Evolutionary conservation across 2,888 invertebrate genomes (phyloP).

Genomic region (Trachelus tabidus): DNA sequence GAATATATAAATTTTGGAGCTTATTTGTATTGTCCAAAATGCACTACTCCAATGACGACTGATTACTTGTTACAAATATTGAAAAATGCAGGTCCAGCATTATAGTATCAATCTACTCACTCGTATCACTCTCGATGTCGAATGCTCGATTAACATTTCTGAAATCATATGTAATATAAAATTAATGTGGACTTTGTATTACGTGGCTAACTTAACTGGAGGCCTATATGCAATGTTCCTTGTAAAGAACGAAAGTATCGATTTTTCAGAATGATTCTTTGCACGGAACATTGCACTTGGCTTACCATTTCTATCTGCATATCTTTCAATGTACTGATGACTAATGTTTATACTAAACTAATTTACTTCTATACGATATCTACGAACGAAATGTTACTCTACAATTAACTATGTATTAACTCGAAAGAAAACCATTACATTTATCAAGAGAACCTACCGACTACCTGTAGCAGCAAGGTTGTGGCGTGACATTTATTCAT

Average conservation of each 20-base stretch:
- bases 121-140: neutral
- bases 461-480: constrained; percentile 7
- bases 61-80: constrained; percentile 12
- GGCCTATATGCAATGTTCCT: neutral
- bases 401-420: constrained; percentile 35
- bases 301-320: constrained; percentile 57
- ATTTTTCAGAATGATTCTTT: neutral
- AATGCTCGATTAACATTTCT: constrained; percentile 9
- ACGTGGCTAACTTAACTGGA: constrained; percentile 34
- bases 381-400: constrained; percentile 41
- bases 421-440: constrained; percentile 34
- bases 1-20: neutral
- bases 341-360: constrained; percentile 61
- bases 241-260: neutral
- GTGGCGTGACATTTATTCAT: constrained; percentile 5
- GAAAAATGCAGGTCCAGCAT: neutral
- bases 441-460: constrained; percentile 22
- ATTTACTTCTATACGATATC: constrained; percentile 59
- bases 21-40: neutral
- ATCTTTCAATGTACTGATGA: constrained; percentile 63
- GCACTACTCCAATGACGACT: neutral
- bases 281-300: neutral
- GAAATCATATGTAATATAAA: constrained; percentile 19
- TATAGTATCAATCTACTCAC: neutral
- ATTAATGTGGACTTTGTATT: constrained; percentile 46